phyloP scores from a whole-genome alignment of 2,797 vertebrate genomes.

The Carduelis carduelis region DNA sequence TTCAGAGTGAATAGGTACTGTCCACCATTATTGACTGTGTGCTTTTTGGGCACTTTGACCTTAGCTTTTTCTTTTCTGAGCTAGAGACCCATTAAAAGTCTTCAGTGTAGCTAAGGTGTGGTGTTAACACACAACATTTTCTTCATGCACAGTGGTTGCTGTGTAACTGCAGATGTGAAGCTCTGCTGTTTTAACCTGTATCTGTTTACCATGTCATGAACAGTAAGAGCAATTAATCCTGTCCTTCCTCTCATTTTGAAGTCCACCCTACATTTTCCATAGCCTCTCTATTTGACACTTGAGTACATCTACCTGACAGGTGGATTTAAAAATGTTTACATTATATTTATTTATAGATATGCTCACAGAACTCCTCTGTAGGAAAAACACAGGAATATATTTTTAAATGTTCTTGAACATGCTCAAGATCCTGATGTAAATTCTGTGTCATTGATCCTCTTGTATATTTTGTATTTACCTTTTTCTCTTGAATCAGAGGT shows the following conservation, averaged over 20 bases:
- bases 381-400: neutral
- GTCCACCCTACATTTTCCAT: neutral
- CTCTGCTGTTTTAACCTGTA: neutral
- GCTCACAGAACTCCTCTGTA: neutral
- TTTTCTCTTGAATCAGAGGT: neutral
- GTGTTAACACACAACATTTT: neutral
- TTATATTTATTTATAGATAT: neutral
- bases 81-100: neutral
- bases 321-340: neutral
- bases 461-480: neutral
- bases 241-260: neutral
- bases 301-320: neutral
- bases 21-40: neutral
- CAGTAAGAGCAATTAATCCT: neutral
- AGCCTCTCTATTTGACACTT: neutral
- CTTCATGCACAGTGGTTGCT: neutral
- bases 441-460: neutral
- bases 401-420: neutral
- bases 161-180: neutral
- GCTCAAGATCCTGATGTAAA: neutral
- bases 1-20: neutral
- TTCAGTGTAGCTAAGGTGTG: neutral
- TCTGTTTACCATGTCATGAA: neutral
- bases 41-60: neutral
- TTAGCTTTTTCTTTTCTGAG: neutral